Evolutionary conservation across 92 coral and sea anemone species (phyloP), one percentile per base, ranked within the genome.

Genomic region (Zoanthus gigantus): DNA sequence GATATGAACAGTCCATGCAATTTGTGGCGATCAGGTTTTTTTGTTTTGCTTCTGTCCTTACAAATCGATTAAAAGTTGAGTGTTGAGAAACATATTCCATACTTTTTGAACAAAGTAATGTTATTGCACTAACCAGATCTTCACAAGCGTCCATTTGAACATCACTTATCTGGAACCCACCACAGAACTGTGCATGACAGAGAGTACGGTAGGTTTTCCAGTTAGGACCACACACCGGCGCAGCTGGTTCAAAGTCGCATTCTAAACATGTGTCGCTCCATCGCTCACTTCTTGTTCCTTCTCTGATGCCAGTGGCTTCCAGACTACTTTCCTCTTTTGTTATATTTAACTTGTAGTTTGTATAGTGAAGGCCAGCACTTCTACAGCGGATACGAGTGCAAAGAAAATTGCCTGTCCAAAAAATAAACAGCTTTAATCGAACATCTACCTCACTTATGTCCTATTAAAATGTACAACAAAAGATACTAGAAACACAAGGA

Each of bases 161-260:
- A 7, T 94, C 94, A 9, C 92, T 92, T 11, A 95, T 82, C 45
- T 87, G 79, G 74, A 88, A 93, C 60, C 91, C 89, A 63, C 93
- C 99, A 79, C 99, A 97, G 71, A 92, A 87, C 34, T 90, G 78
- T 15, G 98, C 98, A 78, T 97, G 99, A 82, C 98, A 97, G 72
- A 95, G 77, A 10, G 99, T 92, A 47, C 94, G 97, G 88, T 95
- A 97, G 12, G 99, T 97, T 63, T 90, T 95, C 99, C 98, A 95
- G 86, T 94, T 96, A 52, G 93, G 95, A 28, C 98, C 99, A 87
- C 99, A 97, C 48, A 97, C 99, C n/a, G 94, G 93, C 37, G 94
- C 88, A 69, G 89, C 92, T 13, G 96, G 98, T 10, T 92, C 96
- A 44, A 86, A 81, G 87, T 97, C 99, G 78, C 99, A 95, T 84